Base-by-base conservation (phyloP, 2,113 vertebrate genomes). In the Nerophis lumbriciformis region DNA sequence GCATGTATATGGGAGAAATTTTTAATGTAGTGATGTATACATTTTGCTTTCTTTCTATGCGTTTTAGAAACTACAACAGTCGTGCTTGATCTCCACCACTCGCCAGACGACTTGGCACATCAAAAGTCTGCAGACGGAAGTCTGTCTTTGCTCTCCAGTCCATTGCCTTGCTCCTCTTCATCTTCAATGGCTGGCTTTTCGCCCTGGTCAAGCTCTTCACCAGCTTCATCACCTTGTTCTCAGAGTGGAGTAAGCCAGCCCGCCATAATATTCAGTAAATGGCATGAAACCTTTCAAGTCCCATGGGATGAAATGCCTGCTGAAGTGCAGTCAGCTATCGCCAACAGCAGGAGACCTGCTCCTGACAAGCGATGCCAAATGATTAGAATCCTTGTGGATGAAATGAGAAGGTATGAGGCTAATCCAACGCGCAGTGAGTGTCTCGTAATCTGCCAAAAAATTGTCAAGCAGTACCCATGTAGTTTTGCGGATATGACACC, bases 41-140 rank as follows among this genome's bases (percentile, higher is more conserved):
- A n/a, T n/a, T n/a, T n/a, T n/a, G n/a, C n/a, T 39, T 19, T 58
- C 14, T 19, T 44, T 44, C 8, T 11, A 16, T 58, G 15, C 11
- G 15, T 58, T 58, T 44, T 16, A 58, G 56, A 45, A 45, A 16
- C n/a, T 44, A 58, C 56, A n/a, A 44, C 14, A 58, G 56, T 58
- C 38, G 44, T n/a, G 44, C 56, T 56, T 56, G 35, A 56, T n/a
- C 12, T 49, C 11, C 48, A 49, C 6, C 6, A 2, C 48, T 49
- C 9, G 13, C n/a, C 13, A 4, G 48, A 49, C 14, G 12, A 49
- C 48, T 49, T n/a, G n/a, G n/a, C 48, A 49, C 13, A n/a, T n/a
- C n/a, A n/a, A n/a, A n/a, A n/a, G n/a, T n/a, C n/a, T n/a, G n/a
- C 48, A 49, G 6, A 49, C 6, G 9, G 12, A 49, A 49, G 48